phyloP scores from a whole-genome alignment of 2,113 vertebrate genomes.

The Lasiurus borealis region DNA sequence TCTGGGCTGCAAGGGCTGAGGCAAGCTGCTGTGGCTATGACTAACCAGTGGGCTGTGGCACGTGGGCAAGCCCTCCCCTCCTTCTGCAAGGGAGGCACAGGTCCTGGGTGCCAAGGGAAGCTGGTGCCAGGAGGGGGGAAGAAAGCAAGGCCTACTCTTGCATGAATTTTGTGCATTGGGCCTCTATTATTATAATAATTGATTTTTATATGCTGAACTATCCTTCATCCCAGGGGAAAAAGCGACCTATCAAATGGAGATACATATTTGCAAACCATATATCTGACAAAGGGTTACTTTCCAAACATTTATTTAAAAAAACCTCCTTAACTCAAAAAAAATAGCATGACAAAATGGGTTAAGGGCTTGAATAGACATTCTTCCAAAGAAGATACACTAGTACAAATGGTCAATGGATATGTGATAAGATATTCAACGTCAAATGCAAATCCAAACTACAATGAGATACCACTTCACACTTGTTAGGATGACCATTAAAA shows the following conservation, averaged over 20 bases:
- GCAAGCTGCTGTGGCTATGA: no score
- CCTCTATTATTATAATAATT: neutral
- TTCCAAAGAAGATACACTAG: neutral
- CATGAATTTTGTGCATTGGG: no score
- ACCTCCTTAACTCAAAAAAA: neutral
- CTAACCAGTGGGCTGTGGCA: no score
- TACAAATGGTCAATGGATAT: neutral
- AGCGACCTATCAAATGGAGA: neutral
- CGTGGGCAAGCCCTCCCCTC: no score
- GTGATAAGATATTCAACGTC: neutral
- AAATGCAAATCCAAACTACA: neutral
- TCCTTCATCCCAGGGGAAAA: neutral
- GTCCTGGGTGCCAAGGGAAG: no score
- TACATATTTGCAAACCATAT: neutral
- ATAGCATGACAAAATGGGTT: neutral
- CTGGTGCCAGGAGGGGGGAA: no score
- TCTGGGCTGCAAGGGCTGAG: no score
- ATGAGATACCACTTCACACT: neutral
- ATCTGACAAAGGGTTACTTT: neutral
- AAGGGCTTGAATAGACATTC: neutral
- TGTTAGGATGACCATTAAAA: neutral
- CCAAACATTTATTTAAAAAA: neutral
- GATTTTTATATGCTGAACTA: neutral
- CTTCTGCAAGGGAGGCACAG: no score
- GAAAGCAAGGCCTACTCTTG: no score